phyloP scores from a whole-genome alignment of 2,113 vertebrate species.

The Cathartes aura region DNA sequence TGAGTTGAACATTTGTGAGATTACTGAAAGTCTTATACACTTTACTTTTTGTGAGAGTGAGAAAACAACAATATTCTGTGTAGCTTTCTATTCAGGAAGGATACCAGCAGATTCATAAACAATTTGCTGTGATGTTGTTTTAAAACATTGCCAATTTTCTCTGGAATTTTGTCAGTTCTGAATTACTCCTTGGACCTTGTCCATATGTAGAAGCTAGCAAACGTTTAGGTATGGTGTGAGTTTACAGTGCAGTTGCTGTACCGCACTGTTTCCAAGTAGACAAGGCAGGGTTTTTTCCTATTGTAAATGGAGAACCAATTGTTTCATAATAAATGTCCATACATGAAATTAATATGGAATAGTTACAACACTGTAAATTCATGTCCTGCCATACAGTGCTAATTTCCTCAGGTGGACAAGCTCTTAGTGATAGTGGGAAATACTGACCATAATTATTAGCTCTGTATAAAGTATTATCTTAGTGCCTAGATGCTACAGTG shows the following conservation, averaged over 20 bases:
- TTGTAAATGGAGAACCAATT: background rate
- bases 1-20: slow-evolving; percentile 17
- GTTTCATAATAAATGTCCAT: background rate
- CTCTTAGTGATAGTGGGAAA: background rate
- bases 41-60: slow-evolving; percentile 53
- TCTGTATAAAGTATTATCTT: slow-evolving; percentile 32
- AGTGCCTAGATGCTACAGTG: slow-evolving; percentile 63
- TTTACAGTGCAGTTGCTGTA: background rate
- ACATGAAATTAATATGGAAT: background rate
- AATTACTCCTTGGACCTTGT: background rate
- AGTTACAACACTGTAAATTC: background rate
- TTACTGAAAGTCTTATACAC: background rate
- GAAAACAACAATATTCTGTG: slow-evolving; percentile 5
- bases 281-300: background rate
- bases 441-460: background rate
- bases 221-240: background rate
- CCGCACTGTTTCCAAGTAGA: background rate
- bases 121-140: slow-evolving; percentile 60
- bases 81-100: slow-evolving; percentile 62
- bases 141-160: slow-evolving; percentile 53
- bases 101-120: slow-evolving; percentile 38
- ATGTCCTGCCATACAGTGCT: background rate
- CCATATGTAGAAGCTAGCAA: background rate
- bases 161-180: background rate
- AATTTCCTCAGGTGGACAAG: background rate